Percentiles rank a stretch among this genome's conserved stretches.
Conservation (phyloP, 2,113 vertebrate genomes). For the Sula dactylatra region DNA sequence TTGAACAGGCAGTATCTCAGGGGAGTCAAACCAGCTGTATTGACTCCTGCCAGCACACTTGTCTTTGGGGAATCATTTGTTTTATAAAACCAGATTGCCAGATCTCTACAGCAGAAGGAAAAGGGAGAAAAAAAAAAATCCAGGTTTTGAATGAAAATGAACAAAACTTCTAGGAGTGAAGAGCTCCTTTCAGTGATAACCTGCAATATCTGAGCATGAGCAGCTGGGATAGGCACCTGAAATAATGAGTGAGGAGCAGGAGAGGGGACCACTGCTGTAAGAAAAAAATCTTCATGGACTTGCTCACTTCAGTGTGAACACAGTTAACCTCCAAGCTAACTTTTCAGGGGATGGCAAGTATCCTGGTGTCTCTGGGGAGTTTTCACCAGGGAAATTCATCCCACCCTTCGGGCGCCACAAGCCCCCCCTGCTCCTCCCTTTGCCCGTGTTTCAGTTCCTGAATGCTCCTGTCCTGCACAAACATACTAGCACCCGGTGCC, state of each 20-base stretch:
- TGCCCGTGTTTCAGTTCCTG: not conserved
- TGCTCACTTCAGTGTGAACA: not conserved
- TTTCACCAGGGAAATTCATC: not conserved
- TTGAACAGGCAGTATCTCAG: not conserved
- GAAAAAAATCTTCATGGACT: not conserved
- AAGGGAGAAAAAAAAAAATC: not conserved
- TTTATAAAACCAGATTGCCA: not conserved
- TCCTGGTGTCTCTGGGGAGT: not conserved
- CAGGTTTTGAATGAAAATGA: not conserved
- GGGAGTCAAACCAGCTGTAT: not conserved
- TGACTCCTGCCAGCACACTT: not conserved
- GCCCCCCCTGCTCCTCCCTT: not conserved
- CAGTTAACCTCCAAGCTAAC: not conserved
- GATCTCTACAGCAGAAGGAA: not conserved
- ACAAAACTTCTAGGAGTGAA: not conserved
- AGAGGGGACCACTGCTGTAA: not conserved
- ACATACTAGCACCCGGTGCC: fast-evolving
- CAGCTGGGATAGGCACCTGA: not conserved
- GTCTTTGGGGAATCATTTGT: not conserved
- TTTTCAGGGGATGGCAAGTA: not conserved
- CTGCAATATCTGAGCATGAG: not conserved
- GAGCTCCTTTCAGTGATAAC: not conserved
- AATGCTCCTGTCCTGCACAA: not conserved
- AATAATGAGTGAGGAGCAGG: not conserved
- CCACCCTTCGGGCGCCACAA: fast-evolving